These are phyloP conservation scores for Pteronotus mesoamericanus DNA, from an alignment of 2,797 vertebrate species.

Conservation along the genomic window DNA sequence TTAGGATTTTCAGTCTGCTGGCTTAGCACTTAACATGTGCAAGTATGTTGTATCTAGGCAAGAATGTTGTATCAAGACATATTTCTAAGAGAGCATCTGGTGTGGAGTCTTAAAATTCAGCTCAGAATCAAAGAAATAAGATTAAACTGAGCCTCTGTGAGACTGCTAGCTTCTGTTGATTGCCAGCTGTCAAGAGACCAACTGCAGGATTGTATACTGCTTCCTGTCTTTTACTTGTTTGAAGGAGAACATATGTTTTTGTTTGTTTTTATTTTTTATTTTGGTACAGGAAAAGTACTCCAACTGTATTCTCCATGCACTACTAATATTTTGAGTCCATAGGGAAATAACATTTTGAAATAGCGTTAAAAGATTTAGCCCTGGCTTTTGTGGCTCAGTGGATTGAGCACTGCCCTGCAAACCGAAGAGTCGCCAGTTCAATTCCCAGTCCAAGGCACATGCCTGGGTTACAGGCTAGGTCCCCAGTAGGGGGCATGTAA, in stretches of 20 bases:
- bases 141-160: not conserved
- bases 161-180: conserved; percentile 11
- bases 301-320: not conserved
- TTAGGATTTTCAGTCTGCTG: not conserved
- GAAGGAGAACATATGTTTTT: not conserved
- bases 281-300: not conserved
- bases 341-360: not conserved
- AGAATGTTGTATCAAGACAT: not conserved
- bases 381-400: too few species aligned
- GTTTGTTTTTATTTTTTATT: conserved; percentile 34
- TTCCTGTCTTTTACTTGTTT: not conserved
- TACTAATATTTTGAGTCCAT: not conserved
- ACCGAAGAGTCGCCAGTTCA: too few species aligned
- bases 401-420: too few species aligned
- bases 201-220: not conserved
- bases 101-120: not conserved
- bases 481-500: too few species aligned
- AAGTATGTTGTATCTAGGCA: conserved; percentile 26
- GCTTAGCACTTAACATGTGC: not conserved
- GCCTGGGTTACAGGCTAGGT: too few species aligned
- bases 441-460: too few species aligned
- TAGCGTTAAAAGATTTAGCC: too few species aligned
- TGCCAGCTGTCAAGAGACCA: not conserved
- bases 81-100: conserved; percentile 37
- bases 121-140: conserved; percentile 18